Evolutionary conservation across 2,888 invertebrate genomes (phyloP).

Genomic region (Hydriomena furcata): DNA sequence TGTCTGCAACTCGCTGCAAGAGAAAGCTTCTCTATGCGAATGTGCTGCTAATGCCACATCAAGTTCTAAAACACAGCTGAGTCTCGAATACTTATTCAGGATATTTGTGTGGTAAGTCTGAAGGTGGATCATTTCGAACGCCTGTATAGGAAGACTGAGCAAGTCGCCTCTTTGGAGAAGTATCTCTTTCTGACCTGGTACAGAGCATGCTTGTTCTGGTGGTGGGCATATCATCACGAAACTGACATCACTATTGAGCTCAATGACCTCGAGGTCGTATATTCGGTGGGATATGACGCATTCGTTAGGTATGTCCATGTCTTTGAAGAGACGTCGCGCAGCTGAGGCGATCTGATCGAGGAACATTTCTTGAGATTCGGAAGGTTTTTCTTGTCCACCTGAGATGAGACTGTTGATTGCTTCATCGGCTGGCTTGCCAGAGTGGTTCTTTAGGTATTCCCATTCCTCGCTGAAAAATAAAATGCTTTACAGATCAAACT

Average conservation of each 20-base stretch:
- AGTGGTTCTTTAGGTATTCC: slow-evolving; percentile 91
- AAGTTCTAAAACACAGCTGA: slow-evolving; percentile 96
- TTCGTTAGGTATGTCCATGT: slow-evolving; percentile 90
- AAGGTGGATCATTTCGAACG: slow-evolving; percentile 97
- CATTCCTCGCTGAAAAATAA: slow-evolving; percentile 93
- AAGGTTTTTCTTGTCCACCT: slow-evolving; percentile 73
- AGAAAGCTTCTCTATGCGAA: slow-evolving; percentile 97
- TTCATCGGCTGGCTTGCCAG: slow-evolving; percentile 66
- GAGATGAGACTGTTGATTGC: slow-evolving; percentile 63
- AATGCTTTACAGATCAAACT: background rate
- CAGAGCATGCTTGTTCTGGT: slow-evolving; percentile 95
- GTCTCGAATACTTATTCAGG: slow-evolving; percentile 94
- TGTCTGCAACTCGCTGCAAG: slow-evolving; percentile 91
- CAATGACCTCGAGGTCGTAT: slow-evolving; percentile 97
- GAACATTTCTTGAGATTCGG: slow-evolving; percentile 92
- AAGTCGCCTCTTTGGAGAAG: slow-evolving; percentile 93
- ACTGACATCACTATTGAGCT: slow-evolving; percentile 94
- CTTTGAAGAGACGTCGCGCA: slow-evolving; percentile 89
- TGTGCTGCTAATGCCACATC: slow-evolving; percentile 96
- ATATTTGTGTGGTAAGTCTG: slow-evolving; percentile 96
- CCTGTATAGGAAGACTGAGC: slow-evolving; percentile 95
- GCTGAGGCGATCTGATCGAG: slow-evolving; percentile 90
- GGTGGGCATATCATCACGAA: slow-evolving; percentile 96
- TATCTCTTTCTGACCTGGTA: slow-evolving; percentile 93
- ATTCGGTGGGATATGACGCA: slow-evolving; percentile 90